Evolutionary conservation across 2,888 invertebrate species (phyloP), one percentile per base, ranked within the genome.

Genomic region (Acronicta aceris): DNA sequence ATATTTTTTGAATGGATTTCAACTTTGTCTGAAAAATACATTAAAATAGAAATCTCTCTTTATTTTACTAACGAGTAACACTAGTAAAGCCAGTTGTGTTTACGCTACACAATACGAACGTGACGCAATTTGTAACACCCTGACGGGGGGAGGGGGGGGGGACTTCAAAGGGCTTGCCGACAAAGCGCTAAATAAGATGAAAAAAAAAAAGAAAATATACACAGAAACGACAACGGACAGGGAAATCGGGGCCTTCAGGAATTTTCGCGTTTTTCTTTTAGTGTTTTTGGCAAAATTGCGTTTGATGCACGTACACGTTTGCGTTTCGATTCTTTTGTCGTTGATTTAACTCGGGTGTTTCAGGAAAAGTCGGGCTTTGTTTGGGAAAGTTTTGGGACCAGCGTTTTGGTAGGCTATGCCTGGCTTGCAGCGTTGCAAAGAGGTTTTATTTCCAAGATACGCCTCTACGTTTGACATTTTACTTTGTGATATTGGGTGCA

Each of bases 151-250:
- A 71, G 76, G 76, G 79, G 84, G 84, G 85, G 82, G 21, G 74
- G 79, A 93, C 94, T 90, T 94, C 94, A 94, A 94, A 94, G 93
- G 89, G 88, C 89, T 79, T 79, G 89, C 93, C 94, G 93, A 94
- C 94, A 94, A 93, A 94, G 93, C 91, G 91, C 90, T 92, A 93
- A 94, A 94, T 94, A 94, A 94, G 93, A 93, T 91, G 94, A 93
- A 92, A 93, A 92, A 89, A 91, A 52, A 65, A 25, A 25, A 25
- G 2, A 58, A 3, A 21, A 71, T 50, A 71, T 72, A 73, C 88
- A 90, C 84, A 89, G 81, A 86, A 89, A 90, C 92, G 92, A 92
- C 92, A 94, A 92, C 91, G 91, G 88, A 84, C 89, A 88, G 89
- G 90, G 87, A 93, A 94, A 93, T 92, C 90, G 91, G 88, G 86